These are phyloP conservation scores for Campoplex capitator DNA, from an alignment of 2,888 invertebrate genomes.

Conservation along the genomic window DNA sequence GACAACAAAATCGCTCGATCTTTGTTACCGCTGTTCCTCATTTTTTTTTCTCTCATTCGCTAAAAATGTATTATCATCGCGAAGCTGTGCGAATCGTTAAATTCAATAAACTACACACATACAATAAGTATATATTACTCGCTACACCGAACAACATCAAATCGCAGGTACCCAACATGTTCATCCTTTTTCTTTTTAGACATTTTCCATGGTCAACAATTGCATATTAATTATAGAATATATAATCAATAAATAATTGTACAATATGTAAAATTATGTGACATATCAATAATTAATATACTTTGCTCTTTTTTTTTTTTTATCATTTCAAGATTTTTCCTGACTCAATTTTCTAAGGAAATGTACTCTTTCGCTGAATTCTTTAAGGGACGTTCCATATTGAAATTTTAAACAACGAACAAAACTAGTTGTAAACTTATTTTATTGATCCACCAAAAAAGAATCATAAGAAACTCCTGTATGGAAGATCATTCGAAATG, in stretches of 20 bases:
- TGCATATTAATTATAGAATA: slow-evolving; percentile 33
- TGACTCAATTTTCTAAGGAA: neutral
- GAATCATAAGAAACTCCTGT: neutral
- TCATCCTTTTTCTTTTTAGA: neutral
- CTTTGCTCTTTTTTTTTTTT: neutral
- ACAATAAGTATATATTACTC: slow-evolving; percentile 42
- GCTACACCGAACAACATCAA: slow-evolving; percentile 35
- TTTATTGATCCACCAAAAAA: neutral
- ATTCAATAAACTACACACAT: slow-evolving; percentile 30
- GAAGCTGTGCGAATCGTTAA: slow-evolving; percentile 45
- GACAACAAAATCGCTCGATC: slow-evolving; percentile 6
- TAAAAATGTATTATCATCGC: slow-evolving; percentile 21
- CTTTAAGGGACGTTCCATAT: slow-evolving; percentile 1
- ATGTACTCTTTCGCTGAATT: neutral
- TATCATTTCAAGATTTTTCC: neutral
- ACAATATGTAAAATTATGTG: slow-evolving; percentile 35
- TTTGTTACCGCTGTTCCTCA: neutral
- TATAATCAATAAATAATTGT: slow-evolving; percentile 45
- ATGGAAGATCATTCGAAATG: slow-evolving; percentile 11
- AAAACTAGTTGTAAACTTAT: neutral
- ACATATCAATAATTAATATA: slow-evolving; percentile 26
- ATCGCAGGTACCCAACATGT: slow-evolving; percentile 55
- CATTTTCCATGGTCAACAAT: slow-evolving; percentile 24
- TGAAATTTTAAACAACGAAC: neutral
- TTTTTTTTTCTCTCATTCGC: neutral